These are phyloP conservation scores for Arenaria interpres DNA, from an alignment of 2,113 vertebrate genomes.

Conservation along the genomic window DNA sequence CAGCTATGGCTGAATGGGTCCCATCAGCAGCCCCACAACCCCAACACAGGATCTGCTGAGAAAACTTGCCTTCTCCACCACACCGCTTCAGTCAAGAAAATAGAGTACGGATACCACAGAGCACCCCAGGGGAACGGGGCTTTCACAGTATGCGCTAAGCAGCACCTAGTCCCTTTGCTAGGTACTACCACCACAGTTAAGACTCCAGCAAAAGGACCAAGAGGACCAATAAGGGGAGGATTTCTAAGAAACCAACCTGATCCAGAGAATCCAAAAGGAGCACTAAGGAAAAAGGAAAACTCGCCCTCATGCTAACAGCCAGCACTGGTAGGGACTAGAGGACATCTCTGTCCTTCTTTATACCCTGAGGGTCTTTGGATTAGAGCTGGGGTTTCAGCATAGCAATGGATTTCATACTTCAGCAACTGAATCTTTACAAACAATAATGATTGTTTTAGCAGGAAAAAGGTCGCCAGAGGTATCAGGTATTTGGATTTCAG, in stretches of 20 bases:
- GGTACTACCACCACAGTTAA: neutral
- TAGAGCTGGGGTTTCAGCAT: neutral
- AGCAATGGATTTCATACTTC: neutral
- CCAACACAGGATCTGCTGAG: neutral
- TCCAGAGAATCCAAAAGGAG: neutral
- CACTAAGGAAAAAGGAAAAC: neutral
- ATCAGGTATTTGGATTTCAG: neutral
- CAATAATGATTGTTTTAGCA: neutral
- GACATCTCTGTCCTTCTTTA: neutral
- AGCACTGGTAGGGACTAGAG: neutral
- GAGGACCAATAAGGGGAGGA: neutral
- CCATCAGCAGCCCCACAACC: neutral
- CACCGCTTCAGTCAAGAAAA: neutral
- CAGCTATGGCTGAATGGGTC: neutral
- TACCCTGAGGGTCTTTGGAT: neutral
- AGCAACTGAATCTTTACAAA: neutral
- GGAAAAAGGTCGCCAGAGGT: neutral
- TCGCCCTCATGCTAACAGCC: neutral
- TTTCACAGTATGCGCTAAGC: rapidly evolving
- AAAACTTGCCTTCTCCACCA: neutral
- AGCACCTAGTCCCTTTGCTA: neutral
- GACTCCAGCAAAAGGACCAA: neutral
- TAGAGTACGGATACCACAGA: rapidly evolving
- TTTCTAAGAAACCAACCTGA: neutral
- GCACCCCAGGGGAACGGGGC: neutral